A percentile compares a stretch with the other conserved stretches of the same genome.
Evolutionary conservation across 2,113 vertebrate species (phyloP).

Genomic region (Psophia crepitans): DNA sequence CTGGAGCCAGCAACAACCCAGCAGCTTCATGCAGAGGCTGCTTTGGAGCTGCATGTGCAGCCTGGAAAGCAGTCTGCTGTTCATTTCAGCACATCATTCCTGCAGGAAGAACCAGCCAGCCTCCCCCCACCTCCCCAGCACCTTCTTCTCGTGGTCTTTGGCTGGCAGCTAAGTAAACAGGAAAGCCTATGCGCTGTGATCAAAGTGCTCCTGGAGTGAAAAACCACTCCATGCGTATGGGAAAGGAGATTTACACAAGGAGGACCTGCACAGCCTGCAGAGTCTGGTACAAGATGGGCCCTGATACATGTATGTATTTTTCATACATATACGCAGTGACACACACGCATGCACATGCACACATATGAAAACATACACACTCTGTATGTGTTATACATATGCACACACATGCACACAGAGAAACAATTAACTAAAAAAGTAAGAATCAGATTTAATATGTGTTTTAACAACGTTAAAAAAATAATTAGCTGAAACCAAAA

Average conservation of each 20-base stretch:
- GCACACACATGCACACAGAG: background rate
- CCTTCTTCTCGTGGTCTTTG: accelerated
- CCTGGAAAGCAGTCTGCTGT: background rate
- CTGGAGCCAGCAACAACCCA: background rate
- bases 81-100: background rate
- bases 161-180: accelerated
- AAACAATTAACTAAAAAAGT: background rate
- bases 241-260: background rate
- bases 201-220: background rate
- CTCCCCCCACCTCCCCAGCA: no score
- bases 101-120: background rate
- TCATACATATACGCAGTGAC: background rate
- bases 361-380: background rate
- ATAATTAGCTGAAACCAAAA: background rate
- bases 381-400: background rate
- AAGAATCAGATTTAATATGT: background rate
- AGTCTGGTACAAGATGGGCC: background rate
- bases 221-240: accelerated
- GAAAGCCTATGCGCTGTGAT: accelerated
- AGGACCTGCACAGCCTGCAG: background rate
- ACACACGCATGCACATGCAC: background rate
- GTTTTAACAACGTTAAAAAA: background rate
- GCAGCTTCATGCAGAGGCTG: background rate
- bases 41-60: background rate
- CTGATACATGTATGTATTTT: accelerated